Evolutionary conservation across 2,113 vertebrate genomes (phyloP).

Genomic region (human): GRCh38 chr5:103461501-103462000

Average conservation of each 20-base stretch:
- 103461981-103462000: background rate
- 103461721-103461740: background rate
- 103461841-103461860: background rate
- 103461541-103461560: background rate
- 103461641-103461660: background rate
- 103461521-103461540: background rate
- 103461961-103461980: background rate
- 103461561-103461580: background rate
- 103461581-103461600: background rate
- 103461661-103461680: background rate
- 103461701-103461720: background rate
- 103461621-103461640: background rate
- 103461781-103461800: background rate
- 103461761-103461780: background rate
- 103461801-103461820: background rate
- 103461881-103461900: background rate
- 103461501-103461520: background rate
- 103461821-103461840: background rate
- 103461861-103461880: background rate
- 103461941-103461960: background rate
- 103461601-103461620: background rate
- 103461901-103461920: rapidly evolving
- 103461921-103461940: background rate
- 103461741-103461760: background rate
- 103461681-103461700: background rate